Evolutionary conservation across 2,113 vertebrate genomes (phyloP).

Genomic region (Melanocharis versteri): DNA sequence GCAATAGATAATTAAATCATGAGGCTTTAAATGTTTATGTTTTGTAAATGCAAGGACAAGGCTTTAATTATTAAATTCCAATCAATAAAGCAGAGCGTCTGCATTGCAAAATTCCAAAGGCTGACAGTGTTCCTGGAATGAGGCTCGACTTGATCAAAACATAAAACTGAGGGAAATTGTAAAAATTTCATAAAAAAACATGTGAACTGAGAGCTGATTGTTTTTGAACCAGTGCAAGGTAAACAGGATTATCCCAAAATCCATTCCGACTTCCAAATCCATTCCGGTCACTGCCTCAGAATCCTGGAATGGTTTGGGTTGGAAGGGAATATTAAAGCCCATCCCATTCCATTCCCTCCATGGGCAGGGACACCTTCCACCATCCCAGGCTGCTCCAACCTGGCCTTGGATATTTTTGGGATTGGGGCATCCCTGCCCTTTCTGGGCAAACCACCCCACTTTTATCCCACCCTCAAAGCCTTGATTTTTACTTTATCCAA

Average conservation of each 20-base stretch:
- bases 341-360: background rate
- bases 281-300: background rate
- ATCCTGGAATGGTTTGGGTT: background rate
- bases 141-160: background rate
- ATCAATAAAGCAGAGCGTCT: background rate
- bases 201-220: rapidly evolving
- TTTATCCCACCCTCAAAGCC: background rate
- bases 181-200: background rate
- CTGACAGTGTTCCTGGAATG: background rate
- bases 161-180: background rate
- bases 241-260: background rate
- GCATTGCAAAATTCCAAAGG: background rate
- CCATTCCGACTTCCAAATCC: background rate
- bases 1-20: background rate
- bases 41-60: background rate
- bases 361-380: background rate
- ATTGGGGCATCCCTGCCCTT: background rate
- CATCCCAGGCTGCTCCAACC: background rate
- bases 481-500: background rate
- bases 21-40: background rate
- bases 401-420: background rate
- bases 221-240: background rate
- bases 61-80: background rate
- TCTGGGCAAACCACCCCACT: background rate
- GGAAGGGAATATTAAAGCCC: background rate